Evolutionary conservation across 2,888 invertebrate genomes (phyloP).

Genomic region (Eristalinus sepulchralis): DNA sequence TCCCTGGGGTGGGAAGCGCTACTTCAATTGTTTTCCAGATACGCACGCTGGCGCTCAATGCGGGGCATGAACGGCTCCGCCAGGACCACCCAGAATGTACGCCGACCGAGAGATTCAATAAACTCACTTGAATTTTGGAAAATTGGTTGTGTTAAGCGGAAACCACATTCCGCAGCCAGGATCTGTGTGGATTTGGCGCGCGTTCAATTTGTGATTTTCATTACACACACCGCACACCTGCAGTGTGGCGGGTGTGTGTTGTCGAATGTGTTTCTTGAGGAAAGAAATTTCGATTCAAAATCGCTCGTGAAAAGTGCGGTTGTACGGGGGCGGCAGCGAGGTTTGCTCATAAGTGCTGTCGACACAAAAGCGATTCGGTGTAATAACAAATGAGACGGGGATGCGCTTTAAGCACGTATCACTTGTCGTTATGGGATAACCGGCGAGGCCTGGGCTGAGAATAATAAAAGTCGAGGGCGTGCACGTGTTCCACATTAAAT

Average conservation of each 20-base stretch:
- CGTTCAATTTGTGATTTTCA: conserved; percentile 18
- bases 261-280: background rate
- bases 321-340: background rate
- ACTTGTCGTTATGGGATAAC: background rate
- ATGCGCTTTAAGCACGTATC: background rate
- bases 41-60: background rate
- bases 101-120: conserved; percentile 4
- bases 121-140: background rate
- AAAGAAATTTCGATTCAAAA: background rate
- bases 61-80: background rate
- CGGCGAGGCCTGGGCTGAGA: background rate
- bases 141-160: conserved; percentile 6
- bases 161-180: background rate
- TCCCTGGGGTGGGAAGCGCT: background rate
- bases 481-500: background rate
- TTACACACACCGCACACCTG: background rate
- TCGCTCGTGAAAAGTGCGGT: background rate
- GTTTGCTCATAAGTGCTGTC: too few species aligned
- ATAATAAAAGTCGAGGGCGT: background rate
- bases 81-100: background rate
- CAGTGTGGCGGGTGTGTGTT: background rate
- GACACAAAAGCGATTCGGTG: background rate
- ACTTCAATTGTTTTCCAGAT: background rate
- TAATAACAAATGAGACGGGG: background rate
- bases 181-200: background rate